Evolutionary conservation across 2,113 vertebrate species (phyloP), one percentile per base, ranked within the genome.

Genomic region (Phylloscopus whistleri): DNA sequence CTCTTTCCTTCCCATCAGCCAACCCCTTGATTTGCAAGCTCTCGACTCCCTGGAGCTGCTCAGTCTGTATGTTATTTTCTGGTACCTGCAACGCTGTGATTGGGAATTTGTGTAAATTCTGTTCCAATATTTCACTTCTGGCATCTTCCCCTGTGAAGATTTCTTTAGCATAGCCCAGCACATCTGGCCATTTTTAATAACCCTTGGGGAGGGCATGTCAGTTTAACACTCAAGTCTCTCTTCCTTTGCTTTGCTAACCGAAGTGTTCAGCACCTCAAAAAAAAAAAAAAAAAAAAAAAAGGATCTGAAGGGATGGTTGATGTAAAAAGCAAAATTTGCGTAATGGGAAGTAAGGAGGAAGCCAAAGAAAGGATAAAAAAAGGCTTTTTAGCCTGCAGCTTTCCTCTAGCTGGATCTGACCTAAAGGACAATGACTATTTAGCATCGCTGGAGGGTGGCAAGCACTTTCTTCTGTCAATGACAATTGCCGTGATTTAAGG

Each of bases 191-290:
- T 55, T 79, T 84, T 49, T 60, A 75, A 73, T 28, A 62, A 84
- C 84, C 58, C 39, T 21, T 14, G 63, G 84, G 70, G 70, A 64
- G 44, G 21, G 15, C 35, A 18, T 5, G 30, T 84, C 62, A 66
- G n/a, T 84, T 91, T 82, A 89, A 73, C 91, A 73, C 70, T 95
- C 70, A 53, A 31, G 14, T 59, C 67, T 87, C 84, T 93, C 80
- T 90, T 88, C 56, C 83, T 96, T 83, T 52, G 56, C 81, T 91
- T 91, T 91, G 51, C 82, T 91, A 76, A 72, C 33, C 5, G 2
- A 89, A 87, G 46, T 21, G 46, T 69, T 83, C 63, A 66, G 70
- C 4, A 26, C 70, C 59, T 59, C 49, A 49, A 23, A 72, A 44
- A 43, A 49, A 27, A 30, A 52, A 51, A 67, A 46, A 30, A 58